These are phyloP conservation scores for Gorsachius magnificus DNA, from an alignment of 2,797 vertebrate genomes.

Conservation along the genomic window DNA sequence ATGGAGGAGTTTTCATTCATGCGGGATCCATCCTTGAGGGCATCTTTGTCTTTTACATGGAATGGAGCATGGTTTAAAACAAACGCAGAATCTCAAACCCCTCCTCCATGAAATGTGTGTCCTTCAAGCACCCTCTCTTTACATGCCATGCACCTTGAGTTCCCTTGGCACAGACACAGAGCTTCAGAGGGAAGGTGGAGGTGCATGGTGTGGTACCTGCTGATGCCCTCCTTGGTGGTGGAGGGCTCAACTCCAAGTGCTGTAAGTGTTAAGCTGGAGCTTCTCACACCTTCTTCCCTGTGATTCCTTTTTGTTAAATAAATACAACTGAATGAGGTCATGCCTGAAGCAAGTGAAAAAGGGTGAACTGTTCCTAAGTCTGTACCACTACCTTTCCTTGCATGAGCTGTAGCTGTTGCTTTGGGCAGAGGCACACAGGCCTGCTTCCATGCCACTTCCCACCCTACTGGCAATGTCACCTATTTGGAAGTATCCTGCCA, in stretches of 20 bases:
- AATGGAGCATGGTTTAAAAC: background rate
- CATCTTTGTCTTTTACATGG: background rate
- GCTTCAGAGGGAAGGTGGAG: background rate
- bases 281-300: background rate
- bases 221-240: background rate
- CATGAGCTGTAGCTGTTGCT: background rate
- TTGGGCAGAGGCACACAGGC: background rate
- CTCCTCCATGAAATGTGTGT: background rate
- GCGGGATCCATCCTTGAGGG: background rate
- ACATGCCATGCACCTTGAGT: fast-evolving
- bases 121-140: background rate
- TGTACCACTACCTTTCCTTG: background rate
- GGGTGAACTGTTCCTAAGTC: background rate
- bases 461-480: background rate
- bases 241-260: background rate
- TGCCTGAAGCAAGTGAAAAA: background rate
- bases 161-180: background rate
- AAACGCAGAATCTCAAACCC: background rate
- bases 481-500: background rate
- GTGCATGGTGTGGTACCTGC: background rate
- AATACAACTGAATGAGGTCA: background rate
- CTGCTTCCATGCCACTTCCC: background rate
- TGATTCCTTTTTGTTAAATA: background rate
- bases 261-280: background rate
- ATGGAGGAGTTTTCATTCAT: background rate